phyloP scores from a whole-genome alignment of 1,140 invertebrate genomes.

The Caenorhabditis elegans region WBcel235 BX284603.4:5880501-5881000 shows the following conservation, averaged over 20 bases:
- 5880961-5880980: constrained; percentile 10
- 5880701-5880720: constrained; percentile 43
- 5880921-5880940: constrained; percentile 9
- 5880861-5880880: constrained; percentile 19
- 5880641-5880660: constrained; percentile 52
- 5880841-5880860: constrained; percentile 17
- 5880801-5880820: not conserved
- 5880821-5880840: constrained; percentile 7
- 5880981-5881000: not conserved
- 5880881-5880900: constrained; percentile 25
- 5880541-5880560: constrained; percentile 50
- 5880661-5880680: constrained; percentile 53
- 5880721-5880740: constrained; percentile 44
- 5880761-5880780: constrained; percentile 13
- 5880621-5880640: constrained; percentile 48
- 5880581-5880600: constrained; percentile 43
- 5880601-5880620: constrained; percentile 48
- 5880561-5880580: constrained; percentile 50
- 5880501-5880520: not conserved
- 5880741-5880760: constrained; percentile 6
- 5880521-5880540: not conserved
- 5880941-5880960: not conserved
- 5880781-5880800: constrained; percentile 17
- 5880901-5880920: constrained; percentile 20
- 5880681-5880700: constrained; percentile 53